These are phyloP conservation scores for Pseudomyrmex dendroicus DNA, from an alignment of 1,140 invertebrate genomes.

Conservation along the genomic window DNA sequence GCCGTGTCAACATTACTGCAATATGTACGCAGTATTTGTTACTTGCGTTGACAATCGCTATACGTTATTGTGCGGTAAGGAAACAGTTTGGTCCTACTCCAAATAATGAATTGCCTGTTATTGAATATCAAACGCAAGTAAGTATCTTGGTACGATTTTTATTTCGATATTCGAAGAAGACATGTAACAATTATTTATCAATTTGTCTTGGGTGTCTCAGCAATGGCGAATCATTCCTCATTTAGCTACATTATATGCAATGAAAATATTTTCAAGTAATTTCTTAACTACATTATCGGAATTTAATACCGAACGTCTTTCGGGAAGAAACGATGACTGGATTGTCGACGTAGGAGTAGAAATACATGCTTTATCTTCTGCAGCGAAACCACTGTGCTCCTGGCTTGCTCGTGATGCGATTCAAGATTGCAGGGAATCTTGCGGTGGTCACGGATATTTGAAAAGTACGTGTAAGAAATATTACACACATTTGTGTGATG, in stretches of 20 bases:
- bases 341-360: slow-evolving; percentile 87
- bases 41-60: slow-evolving; percentile 92
- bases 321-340: slow-evolving; percentile 70
- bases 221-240: slow-evolving; percentile 97
- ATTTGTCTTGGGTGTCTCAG: slow-evolving; percentile 82
- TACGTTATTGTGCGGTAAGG: slow-evolving; percentile 95
- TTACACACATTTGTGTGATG: slow-evolving; percentile 1
- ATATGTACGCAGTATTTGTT: slow-evolving; percentile 91
- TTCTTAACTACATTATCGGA: slow-evolving; percentile 75
- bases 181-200: not conserved
- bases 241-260: slow-evolving; percentile 92
- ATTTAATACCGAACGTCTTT: slow-evolving; percentile 75
- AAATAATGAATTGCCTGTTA: slow-evolving; percentile 90
- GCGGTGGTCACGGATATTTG: slow-evolving; percentile 93
- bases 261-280: slow-evolving; percentile 89
- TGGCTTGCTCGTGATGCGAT: slow-evolving; percentile 94
- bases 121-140: slow-evolving; percentile 95
- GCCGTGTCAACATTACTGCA: slow-evolving; percentile 90
- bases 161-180: not conserved
- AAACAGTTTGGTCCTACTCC: slow-evolving; percentile 94
- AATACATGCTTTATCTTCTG: slow-evolving; percentile 96
- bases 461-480: slow-evolving; percentile 85
- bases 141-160: not conserved
- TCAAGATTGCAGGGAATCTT: slow-evolving; percentile 96
- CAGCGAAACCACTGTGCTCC: slow-evolving; percentile 93